A percentile compares a stretch with the other conserved stretches of the same genome.
These are phyloP conservation scores for Lates japonicus DNA, from an alignment of 2,797 vertebrate genomes.

Conservation along the genomic window DNA sequence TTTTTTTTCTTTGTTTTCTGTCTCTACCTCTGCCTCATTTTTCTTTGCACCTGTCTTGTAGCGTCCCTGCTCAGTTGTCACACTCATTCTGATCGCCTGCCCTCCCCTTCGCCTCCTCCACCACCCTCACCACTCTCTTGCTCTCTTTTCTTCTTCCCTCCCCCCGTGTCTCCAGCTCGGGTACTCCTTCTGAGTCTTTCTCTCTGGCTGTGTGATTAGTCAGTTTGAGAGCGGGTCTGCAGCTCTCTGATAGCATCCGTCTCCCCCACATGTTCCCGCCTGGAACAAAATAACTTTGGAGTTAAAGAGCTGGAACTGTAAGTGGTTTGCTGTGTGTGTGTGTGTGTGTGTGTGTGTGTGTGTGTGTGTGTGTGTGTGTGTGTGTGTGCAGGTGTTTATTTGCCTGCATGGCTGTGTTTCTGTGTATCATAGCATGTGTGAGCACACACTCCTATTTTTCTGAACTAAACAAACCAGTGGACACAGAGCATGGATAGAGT, in stretches of 20 bases:
- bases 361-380: not conserved
- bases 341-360: conserved; percentile 15
- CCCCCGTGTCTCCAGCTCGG: conserved; percentile 22
- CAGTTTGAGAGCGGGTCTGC: conserved; percentile 69
- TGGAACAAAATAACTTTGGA: conserved; percentile 70
- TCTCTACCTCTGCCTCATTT: conserved; percentile 19
- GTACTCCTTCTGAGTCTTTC: conserved; percentile 41
- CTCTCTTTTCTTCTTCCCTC: not conserved
- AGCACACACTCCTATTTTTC: not conserved
- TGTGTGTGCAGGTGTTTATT: not conserved
- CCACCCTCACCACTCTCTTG: not conserved
- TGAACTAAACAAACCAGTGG: conserved; percentile 10
- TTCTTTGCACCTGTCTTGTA: conserved; percentile 5
- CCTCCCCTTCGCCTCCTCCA: not conserved
- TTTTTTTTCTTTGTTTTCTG: not conserved
- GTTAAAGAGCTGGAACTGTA: conserved; percentile 53
- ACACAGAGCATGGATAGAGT: not conserved
- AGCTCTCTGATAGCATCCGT: conserved; percentile 66
- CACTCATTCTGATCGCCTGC: conserved; percentile 9
- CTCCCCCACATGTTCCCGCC: conserved; percentile 44
- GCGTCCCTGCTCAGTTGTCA: conserved; percentile 25
- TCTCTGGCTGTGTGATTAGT: conserved; percentile 69
- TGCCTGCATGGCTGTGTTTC: not conserved
- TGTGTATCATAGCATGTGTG: not conserved
- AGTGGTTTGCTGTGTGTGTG: conserved; percentile 20